Conservation (phyloP, 2,797 vertebrate genomes). For the Ctenopoma kingsleyae region DNA sequence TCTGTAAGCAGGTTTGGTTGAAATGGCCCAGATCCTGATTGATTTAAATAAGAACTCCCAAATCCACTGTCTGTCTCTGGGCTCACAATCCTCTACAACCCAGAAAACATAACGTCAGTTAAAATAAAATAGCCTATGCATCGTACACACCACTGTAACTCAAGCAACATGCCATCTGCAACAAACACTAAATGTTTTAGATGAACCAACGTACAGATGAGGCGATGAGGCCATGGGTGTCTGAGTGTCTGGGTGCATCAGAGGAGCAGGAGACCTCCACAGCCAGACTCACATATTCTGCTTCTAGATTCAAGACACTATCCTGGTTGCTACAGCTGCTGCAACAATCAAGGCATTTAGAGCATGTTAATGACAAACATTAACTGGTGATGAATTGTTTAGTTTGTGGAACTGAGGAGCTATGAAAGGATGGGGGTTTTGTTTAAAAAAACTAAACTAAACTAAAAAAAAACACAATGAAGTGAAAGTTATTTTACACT, state of each 20-base stretch:
- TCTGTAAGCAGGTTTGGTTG: conserved; percentile 58
- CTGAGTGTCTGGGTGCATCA: conserved; percentile 40
- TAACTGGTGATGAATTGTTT: not conserved
- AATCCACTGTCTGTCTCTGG: conserved; percentile 76
- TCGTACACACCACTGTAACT: not conserved
- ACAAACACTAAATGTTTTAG: not conserved
- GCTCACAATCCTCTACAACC: conserved; percentile 74
- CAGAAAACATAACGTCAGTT: conserved; percentile 17
- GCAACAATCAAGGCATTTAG: conserved; percentile 9
- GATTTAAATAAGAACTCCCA: conserved; percentile 73
- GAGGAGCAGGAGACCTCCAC: conserved; percentile 60
- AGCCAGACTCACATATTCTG: conserved; percentile 57
- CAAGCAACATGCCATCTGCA: no score
- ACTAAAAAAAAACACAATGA: not conserved
- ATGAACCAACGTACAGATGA: conserved; percentile 15
- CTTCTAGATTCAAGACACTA: conserved; percentile 22
- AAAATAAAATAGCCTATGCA: not conserved
- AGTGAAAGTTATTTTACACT: not conserved
- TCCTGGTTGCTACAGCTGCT: conserved; percentile 28
- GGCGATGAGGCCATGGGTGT: conserved; percentile 43
- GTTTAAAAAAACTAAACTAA: not conserved
- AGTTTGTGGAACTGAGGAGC: not conserved
- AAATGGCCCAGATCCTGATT: conserved; percentile 50
- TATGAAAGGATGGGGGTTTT: not conserved
- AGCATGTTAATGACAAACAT: not conserved